phyloP scores from a whole-genome alignment of 2,113 vertebrate species.

The Amazona vittata region DNA sequence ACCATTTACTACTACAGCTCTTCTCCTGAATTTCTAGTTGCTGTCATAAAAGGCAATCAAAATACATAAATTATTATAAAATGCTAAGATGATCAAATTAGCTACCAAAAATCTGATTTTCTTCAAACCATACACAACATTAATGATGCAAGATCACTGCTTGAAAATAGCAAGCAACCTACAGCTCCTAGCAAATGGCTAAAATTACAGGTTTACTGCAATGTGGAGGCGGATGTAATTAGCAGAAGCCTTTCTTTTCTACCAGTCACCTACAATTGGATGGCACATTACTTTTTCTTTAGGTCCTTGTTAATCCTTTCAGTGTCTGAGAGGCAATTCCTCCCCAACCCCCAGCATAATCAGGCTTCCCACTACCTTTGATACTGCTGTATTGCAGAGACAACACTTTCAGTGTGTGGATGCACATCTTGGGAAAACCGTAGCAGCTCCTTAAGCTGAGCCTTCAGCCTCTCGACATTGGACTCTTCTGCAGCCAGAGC shows the following conservation, averaged over 20 bases:
- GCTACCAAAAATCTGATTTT: constrained; percentile 37
- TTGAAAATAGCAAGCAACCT: constrained; percentile 30
- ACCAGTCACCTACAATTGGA: background rate
- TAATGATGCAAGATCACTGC: background rate
- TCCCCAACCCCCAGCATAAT: background rate
- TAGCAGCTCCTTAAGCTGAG: constrained; percentile 86
- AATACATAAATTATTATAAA: background rate
- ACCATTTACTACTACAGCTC: constrained; percentile 16
- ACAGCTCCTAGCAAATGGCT: background rate
- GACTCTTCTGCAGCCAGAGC: constrained; percentile 81
- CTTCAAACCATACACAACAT: background rate
- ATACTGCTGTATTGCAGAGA: constrained; percentile 85
- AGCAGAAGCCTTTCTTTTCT: background rate
- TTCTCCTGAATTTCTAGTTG: constrained; percentile 37
- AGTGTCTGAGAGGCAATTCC: background rate
- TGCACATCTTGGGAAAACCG: constrained; percentile 79
- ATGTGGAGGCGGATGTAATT: background rate
- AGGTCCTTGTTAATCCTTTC: background rate
- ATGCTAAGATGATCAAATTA: constrained; percentile 27
- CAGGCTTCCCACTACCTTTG: constrained; percentile 79
- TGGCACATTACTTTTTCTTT: background rate
- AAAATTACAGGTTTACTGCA: constrained; percentile 6
- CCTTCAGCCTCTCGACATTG: constrained; percentile 81
- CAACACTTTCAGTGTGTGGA: constrained; percentile 79
- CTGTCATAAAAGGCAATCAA: constrained; percentile 22